phyloP scores from a whole-genome alignment of 2,113 vertebrate species.

The Calypte anna region DNA sequence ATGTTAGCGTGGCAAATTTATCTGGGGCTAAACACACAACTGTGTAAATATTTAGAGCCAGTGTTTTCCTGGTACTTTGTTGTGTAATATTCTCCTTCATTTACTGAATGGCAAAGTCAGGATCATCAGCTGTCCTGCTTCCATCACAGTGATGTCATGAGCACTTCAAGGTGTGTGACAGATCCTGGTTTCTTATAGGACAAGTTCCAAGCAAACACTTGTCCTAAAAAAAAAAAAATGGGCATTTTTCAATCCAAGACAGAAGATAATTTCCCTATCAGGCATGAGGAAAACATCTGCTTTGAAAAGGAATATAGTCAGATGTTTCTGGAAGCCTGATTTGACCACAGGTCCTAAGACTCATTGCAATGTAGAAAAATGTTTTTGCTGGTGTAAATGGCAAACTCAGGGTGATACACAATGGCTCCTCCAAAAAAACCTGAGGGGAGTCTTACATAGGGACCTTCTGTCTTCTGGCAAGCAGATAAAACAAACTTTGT shows the following conservation, averaged over 20 bases:
- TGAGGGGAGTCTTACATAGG: background rate
- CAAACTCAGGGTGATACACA: background rate
- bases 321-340: background rate
- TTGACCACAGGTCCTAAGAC: background rate
- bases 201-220: background rate
- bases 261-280: background rate
- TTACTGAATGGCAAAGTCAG: background rate
- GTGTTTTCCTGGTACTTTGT: background rate
- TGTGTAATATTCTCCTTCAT: background rate
- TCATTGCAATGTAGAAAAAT: background rate
- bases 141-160: background rate
- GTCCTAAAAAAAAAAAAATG: background rate
- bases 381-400: background rate
- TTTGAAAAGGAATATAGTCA: background rate
- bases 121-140: background rate
- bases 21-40: background rate
- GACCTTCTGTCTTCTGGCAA: background rate
- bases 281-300: background rate
- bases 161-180: background rate
- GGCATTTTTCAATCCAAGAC: background rate
- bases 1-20: background rate
- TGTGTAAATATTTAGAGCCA: background rate
- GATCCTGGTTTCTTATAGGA: background rate
- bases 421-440: background rate
- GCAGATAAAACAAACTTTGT: background rate